Percentiles rank a stretch among this genome's conserved stretches.
These are phyloP conservation scores for Crambe crambe DNA, from an alignment of 37 sponge, comb jelly and placozoan genomes.

Conservation along the genomic window DNA sequence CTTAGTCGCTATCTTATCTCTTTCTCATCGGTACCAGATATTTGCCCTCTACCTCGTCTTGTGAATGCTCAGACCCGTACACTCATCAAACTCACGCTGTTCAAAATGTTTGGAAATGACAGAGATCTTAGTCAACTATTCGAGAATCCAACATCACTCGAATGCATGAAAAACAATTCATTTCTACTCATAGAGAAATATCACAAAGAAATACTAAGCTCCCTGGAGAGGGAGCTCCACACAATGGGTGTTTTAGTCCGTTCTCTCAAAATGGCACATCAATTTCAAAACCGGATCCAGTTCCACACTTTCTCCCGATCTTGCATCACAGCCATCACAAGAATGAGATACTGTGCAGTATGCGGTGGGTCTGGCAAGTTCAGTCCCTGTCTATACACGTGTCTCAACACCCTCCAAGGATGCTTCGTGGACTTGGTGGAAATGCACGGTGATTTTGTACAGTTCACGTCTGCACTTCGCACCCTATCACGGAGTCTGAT, in stretches of 20 bases:
- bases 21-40: slow-evolving; percentile 19
- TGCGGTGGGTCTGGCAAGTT: slow-evolving; percentile 32
- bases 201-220: neutral
- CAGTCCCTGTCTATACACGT: slow-evolving; percentile 31
- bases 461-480: neutral
- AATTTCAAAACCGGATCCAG: neutral
- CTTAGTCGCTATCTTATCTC: slow-evolving; percentile 26
- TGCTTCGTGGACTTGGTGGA: slow-evolving; percentile 53
- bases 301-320: slow-evolving; percentile 9
- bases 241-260: slow-evolving; percentile 11
- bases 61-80: neutral
- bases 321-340: slow-evolving; percentile 36
- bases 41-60: slow-evolving; percentile 27
- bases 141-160: neutral
- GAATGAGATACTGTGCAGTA: slow-evolving; percentile 40
- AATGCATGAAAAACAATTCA: slow-evolving; percentile 23
- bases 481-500: neutral
- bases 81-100: neutral
- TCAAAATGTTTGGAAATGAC: neutral
- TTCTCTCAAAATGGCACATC: slow-evolving; percentile 10
- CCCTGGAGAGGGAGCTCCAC: slow-evolving; percentile 21
- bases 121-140: neutral
- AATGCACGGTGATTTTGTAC: slow-evolving; percentile 10
- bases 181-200: neutral
- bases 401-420: slow-evolving; percentile 54